Base-by-base conservation (phyloP, 2,797 vertebrate species). In the Periophthalmus magnuspinnatus region DNA sequence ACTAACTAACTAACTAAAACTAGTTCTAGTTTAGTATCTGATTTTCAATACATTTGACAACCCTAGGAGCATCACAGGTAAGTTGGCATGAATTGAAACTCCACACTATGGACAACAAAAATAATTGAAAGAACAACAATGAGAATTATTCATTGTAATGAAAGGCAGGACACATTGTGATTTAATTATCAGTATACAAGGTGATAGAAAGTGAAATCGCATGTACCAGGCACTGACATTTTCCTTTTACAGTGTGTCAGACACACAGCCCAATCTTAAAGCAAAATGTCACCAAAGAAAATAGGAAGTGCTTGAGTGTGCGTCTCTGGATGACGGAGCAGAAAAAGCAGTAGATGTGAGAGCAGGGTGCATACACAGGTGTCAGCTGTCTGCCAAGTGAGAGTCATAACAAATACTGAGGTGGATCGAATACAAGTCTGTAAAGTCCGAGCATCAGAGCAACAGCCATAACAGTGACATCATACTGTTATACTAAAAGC, bases 341-440 rank as follows among this genome's bases (percentile, higher is more conserved):
- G 45, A 50, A 50, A 48, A 64, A 16, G 4, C 41, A 6, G 45
- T 48, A 10, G 38, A 64, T 28, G 41, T 24, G 9, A 28, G 24
- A 47, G 5, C 62, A 48, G 22, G 24, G 45, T 17, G 17, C 21
- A 45, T 50, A 50, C 24, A 47, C 45, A 50, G 45, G 63, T 65
- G 63, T 65, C 45, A 65, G 63, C 63, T 65, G 63, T 50, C 24
- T 16, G 63, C 14, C 45, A 28, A 32, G 62, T 32, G 41, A 65
- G 41, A 28, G 62, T 24, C 22, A 19, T 28, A 50, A 64, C 21
- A 45, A 56, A 52, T 21, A 45, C 36, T 13, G 60, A 62, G 38
- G n/a, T 24, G 2, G 6, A 62, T 21, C 28, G 5, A 64, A 21
- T 28, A 64, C 6, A 8, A 16, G 24, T 28, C 13, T 9, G 14